Evolutionary conservation across 2,113 vertebrate species (phyloP), one percentile per base, ranked within the genome.

Genomic region (Otus sunia): DNA sequence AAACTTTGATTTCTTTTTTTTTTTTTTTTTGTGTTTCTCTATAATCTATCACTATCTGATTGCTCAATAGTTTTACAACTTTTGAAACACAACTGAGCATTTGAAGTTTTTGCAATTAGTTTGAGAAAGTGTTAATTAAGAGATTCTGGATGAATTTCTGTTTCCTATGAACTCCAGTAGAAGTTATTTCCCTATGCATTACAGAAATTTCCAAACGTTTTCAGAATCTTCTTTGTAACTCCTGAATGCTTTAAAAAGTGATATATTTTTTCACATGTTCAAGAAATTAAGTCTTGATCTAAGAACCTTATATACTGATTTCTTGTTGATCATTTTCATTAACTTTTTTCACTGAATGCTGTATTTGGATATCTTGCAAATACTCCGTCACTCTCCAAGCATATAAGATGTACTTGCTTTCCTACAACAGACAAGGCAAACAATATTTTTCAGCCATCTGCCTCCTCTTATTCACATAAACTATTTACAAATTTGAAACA

Each of bases 121-220:
- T 74, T 75, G 41, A 63, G 58, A 63, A 56, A 39, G 7, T 26
- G 7, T 34, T 68, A 47, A 47, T 34, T 68, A 47, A 47, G 43
- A 67, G 53, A 41, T 79, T 67, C 9, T 69, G 26, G 18, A 39
- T n/a, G 0, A 36, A 58, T 78, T 78, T 71, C 2, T 49, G 2
- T 52, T 77, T 84, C 32, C 15, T 66, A 9, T 72, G 32, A 59
- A 34, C 75, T 86, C 12, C 7, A 3, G 6, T 56, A 68, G 19
- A 68, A 79, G 68, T 69, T 73, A 43, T 58, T 56, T 67, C 12
- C 6, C 3, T 52, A 19, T 30, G 50, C 0, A 0, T 52, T 47
- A 68, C 22, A 74, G 26, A 81, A 78, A 59, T 62, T 52, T 83
- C 26, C 19, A 53, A 39, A 84, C 71, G 2, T 66, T 39, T 89